phyloP scores from a whole-genome alignment of 2,888 invertebrate species.

The Pantelozetes paolii region DNA sequence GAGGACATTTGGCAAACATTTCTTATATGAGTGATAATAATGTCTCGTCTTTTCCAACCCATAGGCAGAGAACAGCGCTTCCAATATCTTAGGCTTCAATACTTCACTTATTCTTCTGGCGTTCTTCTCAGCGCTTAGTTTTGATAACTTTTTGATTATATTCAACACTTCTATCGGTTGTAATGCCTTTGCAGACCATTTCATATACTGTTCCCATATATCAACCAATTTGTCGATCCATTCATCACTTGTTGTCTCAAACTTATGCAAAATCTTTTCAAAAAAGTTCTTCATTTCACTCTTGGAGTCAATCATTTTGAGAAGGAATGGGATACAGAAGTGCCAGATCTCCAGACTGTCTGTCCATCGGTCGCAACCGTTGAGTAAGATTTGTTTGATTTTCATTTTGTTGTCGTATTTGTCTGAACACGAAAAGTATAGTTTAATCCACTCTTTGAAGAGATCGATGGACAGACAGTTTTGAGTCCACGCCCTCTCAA shows the following conservation, averaged over 20 bases:
- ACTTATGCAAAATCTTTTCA: constrained; percentile 35
- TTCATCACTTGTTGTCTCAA: constrained; percentile 4
- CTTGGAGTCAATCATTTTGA: constrained; percentile 35
- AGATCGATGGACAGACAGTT: constrained; percentile 8
- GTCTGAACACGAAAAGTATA: constrained; percentile 21
- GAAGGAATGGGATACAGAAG: constrained; percentile 28
- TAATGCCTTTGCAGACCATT: constrained; percentile 29
- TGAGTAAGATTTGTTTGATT: constrained; percentile 32
- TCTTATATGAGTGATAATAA: constrained; percentile 41
- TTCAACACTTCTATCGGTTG: constrained; percentile 27
- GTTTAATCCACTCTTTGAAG: constrained; percentile 39
- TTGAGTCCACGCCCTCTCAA: constrained; percentile 37
- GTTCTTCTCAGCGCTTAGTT: neutral
- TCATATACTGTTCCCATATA: constrained; percentile 37
- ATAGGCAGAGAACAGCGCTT: constrained; percentile 16
- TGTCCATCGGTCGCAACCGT: constrained; percentile 37
- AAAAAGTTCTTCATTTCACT: constrained; percentile 27
- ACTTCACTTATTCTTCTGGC: constrained; percentile 19
- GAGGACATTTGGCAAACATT: constrained; percentile 41
- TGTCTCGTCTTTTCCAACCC: constrained; percentile 37
- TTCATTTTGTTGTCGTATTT: constrained; percentile 28
- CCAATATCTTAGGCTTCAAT: constrained; percentile 35
- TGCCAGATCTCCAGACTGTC: constrained; percentile 24
- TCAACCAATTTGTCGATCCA: constrained; percentile 18
- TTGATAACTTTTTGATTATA: constrained; percentile 26